phyloP scores from a whole-genome alignment of 2,888 invertebrate genomes.

The Tupiocoris notatus region DNA sequence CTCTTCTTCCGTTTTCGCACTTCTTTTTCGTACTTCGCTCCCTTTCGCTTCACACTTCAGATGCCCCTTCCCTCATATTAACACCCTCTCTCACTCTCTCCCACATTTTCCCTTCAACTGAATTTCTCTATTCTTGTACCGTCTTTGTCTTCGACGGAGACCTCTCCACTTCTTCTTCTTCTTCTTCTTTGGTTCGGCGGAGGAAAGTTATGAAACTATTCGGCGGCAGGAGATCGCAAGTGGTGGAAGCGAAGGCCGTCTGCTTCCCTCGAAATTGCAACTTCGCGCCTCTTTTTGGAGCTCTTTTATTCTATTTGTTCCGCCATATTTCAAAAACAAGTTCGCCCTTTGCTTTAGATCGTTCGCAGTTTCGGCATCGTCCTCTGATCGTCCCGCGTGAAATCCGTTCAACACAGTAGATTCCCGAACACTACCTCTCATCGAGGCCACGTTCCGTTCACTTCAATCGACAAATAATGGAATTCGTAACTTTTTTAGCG shows the following conservation, averaged over 20 bases:
- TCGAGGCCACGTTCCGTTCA: too few relatives aligned
- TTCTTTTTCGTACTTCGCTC: background rate
- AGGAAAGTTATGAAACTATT: background rate
- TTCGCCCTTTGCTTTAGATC: background rate
- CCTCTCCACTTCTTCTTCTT: background rate
- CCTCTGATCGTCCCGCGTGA: background rate
- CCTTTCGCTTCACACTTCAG: background rate
- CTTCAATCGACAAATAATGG: too few relatives aligned
- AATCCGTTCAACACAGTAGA: background rate
- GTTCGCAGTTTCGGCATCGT: background rate
- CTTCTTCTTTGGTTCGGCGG: background rate
- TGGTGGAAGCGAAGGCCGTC: background rate
- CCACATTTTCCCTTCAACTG: background rate
- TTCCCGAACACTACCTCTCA: too few relatives aligned
- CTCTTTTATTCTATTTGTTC: background rate
- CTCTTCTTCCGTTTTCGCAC: background rate
- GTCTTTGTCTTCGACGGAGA: background rate
- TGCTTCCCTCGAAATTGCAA: background rate
- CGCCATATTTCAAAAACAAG: background rate
- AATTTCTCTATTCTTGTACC: background rate
- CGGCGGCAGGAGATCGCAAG: background rate
- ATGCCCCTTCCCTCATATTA: background rate
- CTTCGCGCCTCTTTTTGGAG: background rate
- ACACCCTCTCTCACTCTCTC: background rate
- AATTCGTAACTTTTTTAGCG: too few relatives aligned